Conservation (phyloP, 2,113 vertebrate species). For the Riparia riparia region DNA sequence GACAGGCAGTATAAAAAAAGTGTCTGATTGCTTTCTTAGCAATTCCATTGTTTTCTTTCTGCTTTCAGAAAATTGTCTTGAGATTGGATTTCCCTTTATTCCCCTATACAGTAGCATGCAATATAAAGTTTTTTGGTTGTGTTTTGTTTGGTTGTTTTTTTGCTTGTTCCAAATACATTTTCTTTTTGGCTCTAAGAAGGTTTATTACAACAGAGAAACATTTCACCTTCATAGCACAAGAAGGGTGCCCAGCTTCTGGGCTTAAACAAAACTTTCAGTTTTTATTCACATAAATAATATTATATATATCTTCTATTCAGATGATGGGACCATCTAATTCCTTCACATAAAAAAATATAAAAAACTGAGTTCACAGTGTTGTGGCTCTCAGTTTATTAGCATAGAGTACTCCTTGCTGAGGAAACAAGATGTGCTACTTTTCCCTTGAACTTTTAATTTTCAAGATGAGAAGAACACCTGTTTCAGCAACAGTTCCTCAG, state of each 20-base stretch:
- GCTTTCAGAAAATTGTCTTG: conserved; percentile 65
- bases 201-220: conserved; percentile 36
- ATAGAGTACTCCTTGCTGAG: not conserved
- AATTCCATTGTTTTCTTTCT: conserved; percentile 66
- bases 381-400: not conserved
- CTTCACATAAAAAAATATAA: not conserved
- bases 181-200: not conserved
- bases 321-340: not conserved
- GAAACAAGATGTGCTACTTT: not conserved
- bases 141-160: not conserved
- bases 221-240: not conserved
- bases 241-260: not conserved
- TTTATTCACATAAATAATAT: not conserved
- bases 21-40: conserved; percentile 63
- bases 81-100: conserved; percentile 63
- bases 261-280: not conserved
- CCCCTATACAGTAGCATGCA: conserved; percentile 19
- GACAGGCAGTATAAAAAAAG: conserved; percentile 44
- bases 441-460: not conserved
- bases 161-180: conserved; percentile 32
- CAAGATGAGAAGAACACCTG: not conserved
- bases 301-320: not conserved
- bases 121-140: not conserved
- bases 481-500: not conserved
- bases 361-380: not conserved